These are phyloP conservation scores for Aphaenogaster floridana DNA, from an alignment of 1,140 invertebrate species.

Conservation along the genomic window DNA sequence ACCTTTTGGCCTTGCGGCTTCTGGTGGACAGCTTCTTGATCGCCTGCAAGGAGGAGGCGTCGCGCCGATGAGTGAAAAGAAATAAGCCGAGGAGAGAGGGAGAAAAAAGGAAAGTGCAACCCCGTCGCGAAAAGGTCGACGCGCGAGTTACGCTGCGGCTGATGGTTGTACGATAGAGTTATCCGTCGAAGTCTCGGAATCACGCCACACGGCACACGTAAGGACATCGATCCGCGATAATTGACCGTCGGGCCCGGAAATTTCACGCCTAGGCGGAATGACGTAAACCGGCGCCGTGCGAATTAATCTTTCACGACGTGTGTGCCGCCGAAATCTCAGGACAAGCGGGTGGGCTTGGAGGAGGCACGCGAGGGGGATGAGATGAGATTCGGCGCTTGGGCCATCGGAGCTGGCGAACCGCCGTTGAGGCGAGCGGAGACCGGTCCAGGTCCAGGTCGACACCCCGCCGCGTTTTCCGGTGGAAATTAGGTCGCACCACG, in stretches of 20 bases:
- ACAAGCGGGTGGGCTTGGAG: background rate
- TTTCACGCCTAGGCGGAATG: background rate
- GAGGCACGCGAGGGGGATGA: background rate
- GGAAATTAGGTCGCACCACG: constrained; percentile 62
- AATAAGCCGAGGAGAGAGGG: background rate
- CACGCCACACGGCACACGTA: background rate
- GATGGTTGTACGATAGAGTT: constrained; percentile 14
- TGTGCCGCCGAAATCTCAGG: background rate
- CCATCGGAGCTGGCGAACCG: background rate
- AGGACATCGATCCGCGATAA: constrained; percentile 45
- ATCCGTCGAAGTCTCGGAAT: background rate
- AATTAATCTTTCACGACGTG: constrained; percentile 43
- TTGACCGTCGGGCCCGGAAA: constrained; percentile 1
- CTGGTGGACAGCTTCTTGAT: constrained; percentile 82
- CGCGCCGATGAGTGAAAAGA: background rate
- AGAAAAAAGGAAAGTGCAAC: background rate
- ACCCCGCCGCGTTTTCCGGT: background rate
- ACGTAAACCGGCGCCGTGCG: constrained; percentile 12
- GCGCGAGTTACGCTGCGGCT: background rate
- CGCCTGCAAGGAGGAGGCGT: constrained; percentile 71
- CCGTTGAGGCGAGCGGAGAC: background rate
- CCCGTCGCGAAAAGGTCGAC: constrained; percentile 1
- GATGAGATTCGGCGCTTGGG: background rate
- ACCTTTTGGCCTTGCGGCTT: constrained; percentile 74
- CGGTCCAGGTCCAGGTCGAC: too few species aligned